phyloP scores from a whole-genome alignment of 2,113 vertebrate genomes.

The Apodemus sylvaticus region DNA sequence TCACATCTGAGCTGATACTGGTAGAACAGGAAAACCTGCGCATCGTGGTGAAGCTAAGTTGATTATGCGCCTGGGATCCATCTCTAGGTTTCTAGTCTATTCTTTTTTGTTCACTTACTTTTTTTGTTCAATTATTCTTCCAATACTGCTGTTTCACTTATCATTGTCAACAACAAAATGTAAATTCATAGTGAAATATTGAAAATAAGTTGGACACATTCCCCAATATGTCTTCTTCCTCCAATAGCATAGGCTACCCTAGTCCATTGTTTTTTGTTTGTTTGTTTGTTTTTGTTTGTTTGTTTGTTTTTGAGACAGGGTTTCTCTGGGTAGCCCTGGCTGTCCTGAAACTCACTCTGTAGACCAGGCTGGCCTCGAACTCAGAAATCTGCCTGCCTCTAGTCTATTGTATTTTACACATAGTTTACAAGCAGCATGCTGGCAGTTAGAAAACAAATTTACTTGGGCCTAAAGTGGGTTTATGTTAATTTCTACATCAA shows the following conservation, averaged over 20 bases:
- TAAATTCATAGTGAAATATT: background rate
- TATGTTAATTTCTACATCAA: background rate
- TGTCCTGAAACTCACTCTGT: no score
- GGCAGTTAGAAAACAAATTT: background rate
- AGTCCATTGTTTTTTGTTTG: background rate
- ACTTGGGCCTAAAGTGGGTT: background rate
- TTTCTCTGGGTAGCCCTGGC: no score
- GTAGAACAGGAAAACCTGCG: background rate
- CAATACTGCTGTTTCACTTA: background rate
- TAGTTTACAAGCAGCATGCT: background rate
- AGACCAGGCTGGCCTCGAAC: no score
- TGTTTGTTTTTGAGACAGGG: no score
- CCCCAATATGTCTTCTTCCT: background rate
- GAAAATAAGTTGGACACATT: background rate
- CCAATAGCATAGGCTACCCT: background rate
- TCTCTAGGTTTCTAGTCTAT: background rate
- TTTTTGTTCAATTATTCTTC: no score
- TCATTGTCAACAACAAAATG: background rate
- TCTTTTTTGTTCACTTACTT: background rate
- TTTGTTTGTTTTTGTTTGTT: no score
- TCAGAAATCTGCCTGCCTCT: no score
- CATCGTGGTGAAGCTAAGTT: background rate
- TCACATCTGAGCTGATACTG: background rate
- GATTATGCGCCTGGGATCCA: no score
- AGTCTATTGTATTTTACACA: background rate